Percentiles rank a stretch among this genome's conserved stretches.
Conservation (phyloP, 2,888 invertebrate species). For the Norana najaformis region DNA sequence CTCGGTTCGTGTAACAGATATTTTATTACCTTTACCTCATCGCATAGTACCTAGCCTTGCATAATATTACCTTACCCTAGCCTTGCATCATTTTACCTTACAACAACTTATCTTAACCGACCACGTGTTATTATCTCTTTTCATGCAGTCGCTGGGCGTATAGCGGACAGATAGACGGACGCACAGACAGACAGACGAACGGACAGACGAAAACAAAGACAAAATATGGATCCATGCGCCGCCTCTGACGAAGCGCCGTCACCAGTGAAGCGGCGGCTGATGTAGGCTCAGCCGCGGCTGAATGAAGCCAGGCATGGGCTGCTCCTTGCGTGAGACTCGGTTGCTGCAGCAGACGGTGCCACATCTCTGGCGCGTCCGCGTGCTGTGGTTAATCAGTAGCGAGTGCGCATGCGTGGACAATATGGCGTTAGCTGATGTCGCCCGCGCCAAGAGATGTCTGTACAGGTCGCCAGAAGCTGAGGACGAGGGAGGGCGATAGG, state of each 20-base stretch:
- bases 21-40: neutral
- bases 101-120: neutral
- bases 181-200: neutral
- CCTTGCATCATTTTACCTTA: neutral
- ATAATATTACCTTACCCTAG: too few relatives aligned
- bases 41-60: too few relatives aligned
- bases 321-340: neutral
- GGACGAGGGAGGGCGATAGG: neutral
- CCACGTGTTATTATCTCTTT: neutral
- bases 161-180: neutral
- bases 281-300: neutral
- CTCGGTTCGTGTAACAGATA: neutral
- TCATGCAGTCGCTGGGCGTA: neutral
- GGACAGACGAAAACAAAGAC: too few relatives aligned
- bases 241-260: neutral
- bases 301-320: neutral
- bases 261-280: neutral
- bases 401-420: neutral
- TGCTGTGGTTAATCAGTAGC: neutral
- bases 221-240: neutral
- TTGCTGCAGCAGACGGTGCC: neutral
- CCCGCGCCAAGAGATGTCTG: neutral
- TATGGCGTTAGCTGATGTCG: neutral
- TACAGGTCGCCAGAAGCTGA: neutral
- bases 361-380: neutral